Percentiles rank a stretch among this genome's conserved stretches.
phyloP scores from a whole-genome alignment of 1,140 invertebrate genomes.

The Zelostemma sp. region DNA sequence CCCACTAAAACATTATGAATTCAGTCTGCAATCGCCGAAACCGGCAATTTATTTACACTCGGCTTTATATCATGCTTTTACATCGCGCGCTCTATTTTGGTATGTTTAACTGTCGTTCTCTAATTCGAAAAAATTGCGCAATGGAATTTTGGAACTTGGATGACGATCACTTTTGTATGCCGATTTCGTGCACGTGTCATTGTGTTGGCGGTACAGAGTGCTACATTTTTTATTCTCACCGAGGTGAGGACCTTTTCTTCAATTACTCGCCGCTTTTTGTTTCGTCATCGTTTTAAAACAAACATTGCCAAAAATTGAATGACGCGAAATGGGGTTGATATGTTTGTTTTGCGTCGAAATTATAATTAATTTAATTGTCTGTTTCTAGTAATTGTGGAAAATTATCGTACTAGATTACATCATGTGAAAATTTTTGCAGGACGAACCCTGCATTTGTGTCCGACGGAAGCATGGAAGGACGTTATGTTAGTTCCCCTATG shows the following conservation, averaged over 20 bases:
- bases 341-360: too few species aligned
- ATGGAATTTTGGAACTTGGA: too few species aligned
- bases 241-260: constrained; percentile 54
- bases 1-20: constrained; percentile 15
- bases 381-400: too few species aligned
- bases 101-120: background rate
- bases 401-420: too few species aligned
- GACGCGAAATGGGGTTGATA: too few species aligned
- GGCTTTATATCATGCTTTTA: constrained; percentile 29
- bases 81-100: background rate
- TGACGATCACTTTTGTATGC: constrained; percentile 59
- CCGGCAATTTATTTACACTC: constrained; percentile 2
- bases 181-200: constrained; percentile 52
- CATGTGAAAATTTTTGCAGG: constrained; percentile 59
- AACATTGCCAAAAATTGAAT: too few species aligned
- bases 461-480: constrained; percentile 54
- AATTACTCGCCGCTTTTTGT: too few species aligned
- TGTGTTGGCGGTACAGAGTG: constrained; percentile 49
- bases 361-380: too few species aligned
- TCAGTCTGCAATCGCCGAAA: constrained; percentile 5
- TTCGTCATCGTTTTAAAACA: too few species aligned
- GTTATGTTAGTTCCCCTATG: constrained; percentile 23
- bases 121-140: background rate
- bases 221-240: constrained; percentile 28
- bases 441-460: constrained; percentile 62